phyloP scores from a whole-genome alignment of 2,113 vertebrate species.

The Ptilonorhynchus violaceus region DNA sequence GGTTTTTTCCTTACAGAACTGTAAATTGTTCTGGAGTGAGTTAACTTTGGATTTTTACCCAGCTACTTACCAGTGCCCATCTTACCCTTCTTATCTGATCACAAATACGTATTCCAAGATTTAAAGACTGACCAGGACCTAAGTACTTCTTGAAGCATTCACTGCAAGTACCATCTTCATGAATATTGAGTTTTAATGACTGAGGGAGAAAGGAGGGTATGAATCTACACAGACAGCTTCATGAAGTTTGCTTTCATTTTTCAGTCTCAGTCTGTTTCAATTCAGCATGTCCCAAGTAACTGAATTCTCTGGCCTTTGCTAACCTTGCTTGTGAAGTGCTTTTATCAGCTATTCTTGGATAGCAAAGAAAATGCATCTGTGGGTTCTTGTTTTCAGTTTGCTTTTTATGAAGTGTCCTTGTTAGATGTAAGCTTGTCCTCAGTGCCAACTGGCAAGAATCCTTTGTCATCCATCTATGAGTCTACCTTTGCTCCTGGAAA shows the following conservation, averaged over 20 bases:
- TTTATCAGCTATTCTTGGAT: neutral
- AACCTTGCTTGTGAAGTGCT: neutral
- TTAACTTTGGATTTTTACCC: neutral
- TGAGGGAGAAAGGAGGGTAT: neutral
- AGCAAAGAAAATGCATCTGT: neutral
- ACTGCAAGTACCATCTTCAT: neutral
- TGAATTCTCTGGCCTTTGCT: neutral
- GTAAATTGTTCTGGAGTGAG: neutral
- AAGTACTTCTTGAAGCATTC: neutral
- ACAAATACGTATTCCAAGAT: neutral
- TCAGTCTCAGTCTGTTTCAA: neutral
- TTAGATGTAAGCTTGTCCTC: neutral
- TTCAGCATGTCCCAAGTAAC: neutral
- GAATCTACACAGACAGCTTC: neutral
- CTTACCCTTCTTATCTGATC: neutral
- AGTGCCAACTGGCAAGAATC: neutral
- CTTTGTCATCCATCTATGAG: neutral
- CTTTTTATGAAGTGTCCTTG: neutral
- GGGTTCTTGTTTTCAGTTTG: neutral
- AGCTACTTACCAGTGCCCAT: neutral
- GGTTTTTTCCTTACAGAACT: neutral
- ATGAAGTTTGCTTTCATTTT: neutral
- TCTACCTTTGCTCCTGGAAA: neutral
- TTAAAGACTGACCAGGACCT: neutral
- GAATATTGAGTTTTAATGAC: neutral